phyloP scores from a whole-genome alignment of 2,113 vertebrate genomes.

The Carlito syrichta region DNA sequence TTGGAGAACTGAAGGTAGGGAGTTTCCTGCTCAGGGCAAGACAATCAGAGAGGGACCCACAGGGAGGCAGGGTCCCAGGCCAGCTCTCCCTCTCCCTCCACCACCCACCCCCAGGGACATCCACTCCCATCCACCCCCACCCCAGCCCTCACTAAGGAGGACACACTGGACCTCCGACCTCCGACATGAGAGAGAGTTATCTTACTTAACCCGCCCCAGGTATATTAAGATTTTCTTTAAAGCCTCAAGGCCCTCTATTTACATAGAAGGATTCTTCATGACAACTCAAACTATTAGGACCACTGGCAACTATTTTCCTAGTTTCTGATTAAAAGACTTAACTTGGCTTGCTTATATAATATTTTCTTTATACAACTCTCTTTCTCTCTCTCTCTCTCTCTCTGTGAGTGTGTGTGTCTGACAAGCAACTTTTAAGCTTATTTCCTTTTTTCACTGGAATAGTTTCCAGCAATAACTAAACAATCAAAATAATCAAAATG shows the following conservation, averaged over 20 bases:
- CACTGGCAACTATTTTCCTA: not conserved
- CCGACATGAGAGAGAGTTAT: no score
- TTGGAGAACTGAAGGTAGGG: not conserved
- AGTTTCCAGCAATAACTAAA: not conserved
- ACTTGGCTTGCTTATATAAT: not conserved
- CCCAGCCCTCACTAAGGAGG: not conserved
- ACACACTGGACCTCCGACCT: no score
- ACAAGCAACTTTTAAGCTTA: not conserved
- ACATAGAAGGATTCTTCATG: not conserved
- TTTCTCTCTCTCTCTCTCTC: not conserved
- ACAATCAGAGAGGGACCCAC: not conserved
- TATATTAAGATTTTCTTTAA: not conserved
- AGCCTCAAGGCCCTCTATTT: not conserved
- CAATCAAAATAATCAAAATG: not conserved
- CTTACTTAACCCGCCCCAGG: not conserved
- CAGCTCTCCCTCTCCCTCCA: no score
- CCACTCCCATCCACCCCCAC: no score
- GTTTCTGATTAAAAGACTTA: not conserved
- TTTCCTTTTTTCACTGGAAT: not conserved
- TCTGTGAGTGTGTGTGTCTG: not conserved
- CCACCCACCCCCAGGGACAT: not conserved
- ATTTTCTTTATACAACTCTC: not conserved
- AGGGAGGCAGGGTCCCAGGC: not conserved
- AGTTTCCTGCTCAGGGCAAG: not conserved
- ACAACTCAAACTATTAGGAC: not conserved